phyloP scores from a whole-genome alignment of 1,140 invertebrate genomes.

The Anastatus disparis region DNA sequence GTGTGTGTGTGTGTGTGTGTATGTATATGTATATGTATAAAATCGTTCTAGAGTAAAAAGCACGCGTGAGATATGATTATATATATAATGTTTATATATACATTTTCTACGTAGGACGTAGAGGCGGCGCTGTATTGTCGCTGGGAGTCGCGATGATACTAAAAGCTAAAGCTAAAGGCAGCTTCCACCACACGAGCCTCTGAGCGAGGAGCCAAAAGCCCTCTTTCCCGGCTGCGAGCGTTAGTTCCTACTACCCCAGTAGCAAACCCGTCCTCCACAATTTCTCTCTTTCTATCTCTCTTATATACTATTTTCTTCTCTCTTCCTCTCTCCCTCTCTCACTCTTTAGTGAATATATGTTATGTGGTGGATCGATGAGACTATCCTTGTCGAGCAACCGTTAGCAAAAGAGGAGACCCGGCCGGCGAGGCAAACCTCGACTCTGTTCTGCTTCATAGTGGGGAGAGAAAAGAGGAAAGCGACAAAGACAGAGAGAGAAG shows the following conservation, averaged over 20 bases:
- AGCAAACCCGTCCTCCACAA: not conserved
- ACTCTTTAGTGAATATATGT: not conserved
- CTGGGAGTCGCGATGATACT: constrained; percentile 29
- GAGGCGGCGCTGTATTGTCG: too few relatives aligned
- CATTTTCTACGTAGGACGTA: too few relatives aligned
- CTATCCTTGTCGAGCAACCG: constrained; percentile 16
- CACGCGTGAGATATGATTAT: too few relatives aligned
- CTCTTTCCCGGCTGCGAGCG: constrained; percentile 12
- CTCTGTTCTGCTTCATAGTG: too few relatives aligned
- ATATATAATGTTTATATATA: too few relatives aligned
- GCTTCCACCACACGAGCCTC: constrained; percentile 23
- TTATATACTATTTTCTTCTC: not conserved
- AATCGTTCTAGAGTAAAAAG: too few relatives aligned
- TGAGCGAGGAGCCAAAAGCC: constrained; percentile 4
- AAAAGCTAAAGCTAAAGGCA: not conserved
- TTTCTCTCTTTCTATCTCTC: not conserved
- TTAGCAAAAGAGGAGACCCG: not conserved
- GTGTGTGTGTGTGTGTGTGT: not conserved
- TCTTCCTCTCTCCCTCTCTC: not conserved
- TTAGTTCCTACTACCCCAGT: constrained; percentile 32
- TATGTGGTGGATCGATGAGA: constrained; percentile 18
- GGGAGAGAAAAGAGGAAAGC: constrained; percentile 7
- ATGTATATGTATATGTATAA: not conserved
- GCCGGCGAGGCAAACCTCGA: constrained; percentile 5
- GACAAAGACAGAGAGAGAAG: too few relatives aligned